Conservation (phyloP, 1,140 invertebrate species). For the Pomphorhynchus laevis region DNA sequence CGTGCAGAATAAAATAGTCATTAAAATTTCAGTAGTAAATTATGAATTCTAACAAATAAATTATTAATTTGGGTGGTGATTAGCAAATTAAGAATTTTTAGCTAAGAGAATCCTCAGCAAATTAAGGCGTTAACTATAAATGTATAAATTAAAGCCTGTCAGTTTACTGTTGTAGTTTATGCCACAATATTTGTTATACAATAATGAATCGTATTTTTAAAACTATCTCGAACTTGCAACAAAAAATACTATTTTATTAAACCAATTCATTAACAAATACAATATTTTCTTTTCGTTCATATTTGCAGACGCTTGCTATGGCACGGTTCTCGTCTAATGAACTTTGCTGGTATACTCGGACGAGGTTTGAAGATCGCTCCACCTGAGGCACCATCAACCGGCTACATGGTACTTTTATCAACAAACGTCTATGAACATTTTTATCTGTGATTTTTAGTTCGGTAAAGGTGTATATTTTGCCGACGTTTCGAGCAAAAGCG, state of each 20-base stretch:
- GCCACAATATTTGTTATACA: no score
- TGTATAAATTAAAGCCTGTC: not conserved
- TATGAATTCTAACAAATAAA: no score
- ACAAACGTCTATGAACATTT: not conserved
- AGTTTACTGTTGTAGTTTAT: no score
- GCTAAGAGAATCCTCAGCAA: no score
- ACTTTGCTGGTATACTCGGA: conserved; percentile 18
- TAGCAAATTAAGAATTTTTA: no score
- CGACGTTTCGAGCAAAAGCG: no score
- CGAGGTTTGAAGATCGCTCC: conserved; percentile 19
- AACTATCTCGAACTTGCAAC: not conserved
- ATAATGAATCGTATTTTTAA: no score
- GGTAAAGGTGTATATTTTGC: no score
- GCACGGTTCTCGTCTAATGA: conserved; percentile 19
- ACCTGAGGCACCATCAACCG: conserved; percentile 20
- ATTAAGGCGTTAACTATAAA: no score
- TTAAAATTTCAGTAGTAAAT: no score
- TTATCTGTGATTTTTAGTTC: not conserved
- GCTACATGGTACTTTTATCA: conserved; percentile 16
- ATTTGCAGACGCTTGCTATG: conserved; percentile 16
- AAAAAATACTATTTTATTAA: conserved; percentile 1
- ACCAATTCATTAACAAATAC: not conserved
- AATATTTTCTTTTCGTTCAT: not conserved
- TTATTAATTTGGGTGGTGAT: no score
- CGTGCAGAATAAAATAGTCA: no score